phyloP scores from a whole-genome alignment of 1,140 invertebrate species.

The Hydropsyche tenuis region DNA sequence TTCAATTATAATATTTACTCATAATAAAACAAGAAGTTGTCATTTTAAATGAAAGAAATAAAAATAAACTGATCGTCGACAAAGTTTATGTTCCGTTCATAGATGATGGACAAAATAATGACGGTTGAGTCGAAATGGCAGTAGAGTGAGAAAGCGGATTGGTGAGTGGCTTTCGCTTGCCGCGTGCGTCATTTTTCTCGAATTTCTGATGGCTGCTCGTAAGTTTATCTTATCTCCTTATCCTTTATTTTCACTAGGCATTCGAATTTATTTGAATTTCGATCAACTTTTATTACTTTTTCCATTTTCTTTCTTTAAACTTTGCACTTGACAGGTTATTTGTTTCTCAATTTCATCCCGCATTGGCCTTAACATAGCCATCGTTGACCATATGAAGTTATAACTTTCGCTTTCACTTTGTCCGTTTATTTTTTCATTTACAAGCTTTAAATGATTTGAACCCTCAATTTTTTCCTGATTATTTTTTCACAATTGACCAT shows the following conservation, averaged over 20 bases:
- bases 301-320: background rate
- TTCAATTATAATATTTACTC: too few relatives aligned
- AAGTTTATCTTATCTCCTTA: background rate
- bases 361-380: background rate
- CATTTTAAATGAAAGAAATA: too few relatives aligned
- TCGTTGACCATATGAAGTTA: too few relatives aligned
- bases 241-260: background rate
- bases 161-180: too few relatives aligned
- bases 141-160: too few relatives aligned
- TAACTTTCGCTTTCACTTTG: background rate
- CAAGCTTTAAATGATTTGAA: too few relatives aligned
- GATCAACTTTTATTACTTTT: background rate
- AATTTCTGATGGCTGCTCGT: background rate
- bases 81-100: too few relatives aligned
- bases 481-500: background rate
- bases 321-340: background rate
- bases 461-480: background rate
- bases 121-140: too few relatives aligned
- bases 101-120: too few relatives aligned
- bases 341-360: constrained; percentile 15
- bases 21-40: too few relatives aligned
- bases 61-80: too few relatives aligned
- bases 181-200: background rate
- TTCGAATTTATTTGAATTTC: background rate
- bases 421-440: too few relatives aligned